Base-by-base conservation (phyloP, 2,888 invertebrate genomes). In the Eucriotettix oculatus region DNA sequence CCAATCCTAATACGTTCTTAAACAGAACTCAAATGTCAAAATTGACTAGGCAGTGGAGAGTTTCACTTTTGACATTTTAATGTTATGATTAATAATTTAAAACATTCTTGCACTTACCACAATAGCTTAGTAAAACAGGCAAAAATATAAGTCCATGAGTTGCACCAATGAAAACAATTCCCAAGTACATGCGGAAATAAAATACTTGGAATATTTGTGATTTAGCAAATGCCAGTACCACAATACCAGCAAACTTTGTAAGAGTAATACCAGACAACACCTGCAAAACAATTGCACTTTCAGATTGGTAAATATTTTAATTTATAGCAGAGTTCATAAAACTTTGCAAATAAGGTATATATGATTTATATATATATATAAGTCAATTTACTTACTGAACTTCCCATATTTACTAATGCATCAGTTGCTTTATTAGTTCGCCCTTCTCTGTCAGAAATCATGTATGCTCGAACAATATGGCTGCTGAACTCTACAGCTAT, bases 401-500 rank as follows among this genome's bases (percentile, higher is more conserved):
- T 86, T 29, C 97, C 97, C 69, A 91, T 92, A 61, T 81, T 79
- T 53, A 82, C 79, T 3, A 97, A 74, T 0, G 94, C 85, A 63
- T 89, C 84, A 48, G 78, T 76, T 0, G 91, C 86, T 67, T 85
- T 79, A 58, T 82, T 80, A 7, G 84, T 72, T 57, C 75, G 68
- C 0, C 73, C 73, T 12, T 70, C 69, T 60, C 73, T 69, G 11
- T 71, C 70, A 42, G 83, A 83, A 48, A 79, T 69, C 12, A 80
- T 75, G 72, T 83, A 89, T 0, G 81, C 82, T 66, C 90, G 85
- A 0, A 90, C 87, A 52, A 93, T 86, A 69, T 98, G 97, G 59
- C 92, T 90, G 69, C 92, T 92, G 72, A 97, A 98, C 74, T 98
- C 97, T 0, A 98, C 96, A 1, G 90, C 85, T 67, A 98, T 96